Base-by-base conservation (phyloP, 2,888 invertebrate genomes). In the Papilio protenor region DNA sequence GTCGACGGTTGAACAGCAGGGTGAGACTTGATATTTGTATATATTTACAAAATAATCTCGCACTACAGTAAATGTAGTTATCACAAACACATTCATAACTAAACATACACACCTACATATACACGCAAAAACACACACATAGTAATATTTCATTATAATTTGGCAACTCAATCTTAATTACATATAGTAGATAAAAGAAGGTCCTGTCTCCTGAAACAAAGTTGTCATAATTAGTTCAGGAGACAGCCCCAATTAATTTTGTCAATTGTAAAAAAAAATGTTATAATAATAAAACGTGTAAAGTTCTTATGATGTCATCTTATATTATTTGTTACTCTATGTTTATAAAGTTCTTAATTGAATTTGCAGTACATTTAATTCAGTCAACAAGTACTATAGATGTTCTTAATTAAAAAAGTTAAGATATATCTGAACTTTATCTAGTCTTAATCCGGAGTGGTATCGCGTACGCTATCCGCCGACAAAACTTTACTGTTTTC, bases 391-490 rank as follows among this genome's bases (percentile, higher is more conserved):
- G 33, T 66, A 4, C 23, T 59, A 70, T 45, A 71, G 12, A 73
- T 45, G 55, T 69, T 73, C 27, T 66, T 73, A 73, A 73, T 77
- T 77, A 77, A 77, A 73, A 77, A 69, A 69, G 57, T 73, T 47
- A n/a, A 66, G 66, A 66, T n/a, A 40, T n/a, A 69, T 77, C 73
- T 73, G 69, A 16, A 73, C 73, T 69, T 73, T 57, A 69, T 69
- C 57, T 47, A 69, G 57, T 18, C 10, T 45, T 69, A 47, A 66
- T 69, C 66, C 55, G 16, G 47, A 57, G 27, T 73, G n/a, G 73
- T 21, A 55, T 69, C 27, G 47, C 23, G 70, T 76, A 70, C 12
- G 57, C 59, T 75, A 47, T 14, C 52, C 55, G 66, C 18, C 66
- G 27, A 12, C 40, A 59, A 77, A 40, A 55, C 73, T 77, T 66